Conservation (phyloP, 2,888 invertebrate genomes). For the Onthophagus sagittarius region DNA sequence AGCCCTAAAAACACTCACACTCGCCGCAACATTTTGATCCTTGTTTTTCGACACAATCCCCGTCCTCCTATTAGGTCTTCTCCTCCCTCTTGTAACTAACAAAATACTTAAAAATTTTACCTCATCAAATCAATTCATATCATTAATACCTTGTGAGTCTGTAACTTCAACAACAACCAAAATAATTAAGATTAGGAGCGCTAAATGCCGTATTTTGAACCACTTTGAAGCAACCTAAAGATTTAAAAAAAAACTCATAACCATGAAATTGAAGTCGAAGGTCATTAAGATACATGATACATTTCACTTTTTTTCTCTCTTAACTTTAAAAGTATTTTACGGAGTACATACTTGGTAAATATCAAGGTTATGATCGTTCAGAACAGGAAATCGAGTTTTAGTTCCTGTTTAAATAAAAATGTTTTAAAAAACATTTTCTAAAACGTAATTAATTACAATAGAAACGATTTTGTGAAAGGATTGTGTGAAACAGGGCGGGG, state of each 20-base stretch:
- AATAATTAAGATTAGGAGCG: slow-evolving; percentile 39
- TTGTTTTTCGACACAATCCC: slow-evolving; percentile 47
- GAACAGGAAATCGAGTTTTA: neutral
- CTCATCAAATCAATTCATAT: neutral
- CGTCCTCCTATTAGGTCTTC: slow-evolving; percentile 62
- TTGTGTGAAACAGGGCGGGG: neutral
- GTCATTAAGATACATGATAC: neutral
- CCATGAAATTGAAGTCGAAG: neutral
- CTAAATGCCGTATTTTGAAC: slow-evolving; percentile 33
- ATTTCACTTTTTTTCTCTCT: neutral
- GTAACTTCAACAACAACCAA: slow-evolving; percentile 43
- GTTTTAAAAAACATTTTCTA: no score
- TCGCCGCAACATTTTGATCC: slow-evolving; percentile 60
- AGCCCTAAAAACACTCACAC: slow-evolving; percentile 64
- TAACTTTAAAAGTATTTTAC: neutral
- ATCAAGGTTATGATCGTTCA: neutral
- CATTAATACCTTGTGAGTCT: slow-evolving; percentile 23
- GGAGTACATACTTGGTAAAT: neutral
- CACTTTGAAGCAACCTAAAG: slow-evolving; percentile 37
- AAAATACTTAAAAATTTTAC: neutral
- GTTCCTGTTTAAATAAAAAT: neutral
- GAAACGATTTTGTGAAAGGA: neutral
- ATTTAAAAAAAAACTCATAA: slow-evolving; percentile 20
- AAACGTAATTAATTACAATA: neutral
- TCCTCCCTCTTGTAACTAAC: slow-evolving; percentile 47